These are phyloP conservation scores for Agrotis clavis DNA, from an alignment of 2,888 invertebrate species.

Conservation along the genomic window DNA sequence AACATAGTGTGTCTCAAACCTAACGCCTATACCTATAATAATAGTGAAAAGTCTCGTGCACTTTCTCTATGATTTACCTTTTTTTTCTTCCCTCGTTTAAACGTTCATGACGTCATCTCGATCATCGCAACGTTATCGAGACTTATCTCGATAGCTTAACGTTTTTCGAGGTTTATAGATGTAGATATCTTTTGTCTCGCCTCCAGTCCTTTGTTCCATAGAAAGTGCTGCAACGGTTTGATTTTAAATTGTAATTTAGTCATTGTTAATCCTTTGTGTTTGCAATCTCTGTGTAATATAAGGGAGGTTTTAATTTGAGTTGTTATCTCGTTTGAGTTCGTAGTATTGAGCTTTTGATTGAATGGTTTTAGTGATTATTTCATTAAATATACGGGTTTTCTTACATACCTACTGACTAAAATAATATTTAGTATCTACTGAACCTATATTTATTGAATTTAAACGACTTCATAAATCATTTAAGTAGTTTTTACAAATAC, in stretches of 20 bases:
- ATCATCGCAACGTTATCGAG: conserved; percentile 40
- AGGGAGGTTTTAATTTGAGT: conserved; percentile 12
- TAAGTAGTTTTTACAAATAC: too few relatives aligned
- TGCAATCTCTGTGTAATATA: conserved; percentile 46
- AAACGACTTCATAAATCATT: too few relatives aligned
- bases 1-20: conserved; percentile 58
- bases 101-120: conserved; percentile 26
- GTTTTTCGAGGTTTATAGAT: conserved; percentile 49
- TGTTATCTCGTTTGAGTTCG: background rate
- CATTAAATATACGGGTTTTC: too few relatives aligned
- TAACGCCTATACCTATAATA: conserved; percentile 62
- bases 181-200: conserved; percentile 55
- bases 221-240: conserved; percentile 53
- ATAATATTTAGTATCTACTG: too few relatives aligned
- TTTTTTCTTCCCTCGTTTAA: conserved; percentile 61
- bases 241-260: conserved; percentile 58
- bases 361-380: background rate
- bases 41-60: conserved; percentile 73
- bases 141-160: conserved; percentile 40
- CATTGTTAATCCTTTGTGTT: conserved; percentile 56
- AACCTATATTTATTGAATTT: too few relatives aligned
- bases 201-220: conserved; percentile 62
- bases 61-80: conserved; percentile 77
- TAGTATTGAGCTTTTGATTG: background rate
- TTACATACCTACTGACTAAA: too few relatives aligned